A percentile compares a stretch with the other conserved stretches of the same genome.
phyloP scores from a whole-genome alignment of 64 coral and sea anemone genomes.

The Cladopsammia gracilis region DNA sequence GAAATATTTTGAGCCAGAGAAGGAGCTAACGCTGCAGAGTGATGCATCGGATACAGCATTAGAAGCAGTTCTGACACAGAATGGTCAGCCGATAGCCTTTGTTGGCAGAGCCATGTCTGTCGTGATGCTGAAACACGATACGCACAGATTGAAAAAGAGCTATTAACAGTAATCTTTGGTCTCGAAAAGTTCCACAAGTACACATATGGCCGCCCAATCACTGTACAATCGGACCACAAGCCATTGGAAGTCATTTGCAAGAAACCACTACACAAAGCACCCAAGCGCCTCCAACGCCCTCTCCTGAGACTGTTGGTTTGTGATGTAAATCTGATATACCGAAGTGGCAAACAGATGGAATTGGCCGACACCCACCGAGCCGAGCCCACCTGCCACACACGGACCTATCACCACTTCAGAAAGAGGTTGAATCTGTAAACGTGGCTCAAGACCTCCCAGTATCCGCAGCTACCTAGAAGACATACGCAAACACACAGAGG shows the following conservation, averaged over 20 bases:
- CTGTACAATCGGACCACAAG: neutral
- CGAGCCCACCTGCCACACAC: neutral
- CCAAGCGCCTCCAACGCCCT: neutral
- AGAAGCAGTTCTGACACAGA: neutral
- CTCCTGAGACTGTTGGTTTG: neutral
- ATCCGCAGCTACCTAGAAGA: neutral
- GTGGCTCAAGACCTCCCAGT: neutral
- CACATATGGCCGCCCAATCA: neutral
- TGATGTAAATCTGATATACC: no score
- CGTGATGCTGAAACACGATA: neutral
- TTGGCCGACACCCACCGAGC: neutral
- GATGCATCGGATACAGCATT: neutral
- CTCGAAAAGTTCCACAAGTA: neutral
- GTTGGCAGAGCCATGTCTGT: neutral
- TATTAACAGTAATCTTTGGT: neutral
- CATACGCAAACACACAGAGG: neutral
- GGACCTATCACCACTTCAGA: neutral
- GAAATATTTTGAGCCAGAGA: neutral
- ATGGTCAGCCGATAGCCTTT: neutral
- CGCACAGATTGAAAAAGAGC: neutral
- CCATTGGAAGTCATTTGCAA: neutral
- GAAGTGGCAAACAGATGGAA: neutral
- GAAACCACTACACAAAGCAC: neutral
- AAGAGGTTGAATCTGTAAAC: neutral
- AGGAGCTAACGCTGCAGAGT: neutral